Evolutionary conservation across 2,888 invertebrate genomes (phyloP).

Genomic region (Drosophila flavopinicola): DNA sequence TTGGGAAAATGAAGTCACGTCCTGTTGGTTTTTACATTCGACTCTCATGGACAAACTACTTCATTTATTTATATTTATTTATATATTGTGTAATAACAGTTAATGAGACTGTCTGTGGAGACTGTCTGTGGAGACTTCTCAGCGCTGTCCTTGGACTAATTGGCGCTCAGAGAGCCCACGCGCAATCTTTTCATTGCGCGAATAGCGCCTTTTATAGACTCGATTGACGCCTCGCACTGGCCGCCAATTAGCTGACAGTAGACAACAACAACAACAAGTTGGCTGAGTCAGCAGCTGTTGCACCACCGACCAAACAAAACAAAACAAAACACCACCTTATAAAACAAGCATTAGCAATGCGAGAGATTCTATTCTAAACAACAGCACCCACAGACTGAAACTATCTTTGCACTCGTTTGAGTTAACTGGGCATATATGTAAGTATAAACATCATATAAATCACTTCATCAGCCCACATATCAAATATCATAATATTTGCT

Average conservation of each 20-base stretch:
- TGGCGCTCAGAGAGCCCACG: constrained; percentile 43
- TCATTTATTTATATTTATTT: no score
- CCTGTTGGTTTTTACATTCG: no score
- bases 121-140: not conserved
- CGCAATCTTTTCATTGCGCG: constrained; percentile 24
- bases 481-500: no score
- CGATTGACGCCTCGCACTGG: constrained; percentile 51
- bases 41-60: no score
- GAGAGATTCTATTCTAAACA: not conserved
- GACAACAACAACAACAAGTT: constrained; percentile 34
- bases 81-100: not conserved
- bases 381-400: constrained; percentile 4
- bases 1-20: no score
- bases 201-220: constrained; percentile 61
- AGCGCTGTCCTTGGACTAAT: constrained; percentile 55
- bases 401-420: not conserved
- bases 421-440: not conserved
- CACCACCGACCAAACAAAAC: not conserved
- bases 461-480: constrained; percentile 8
- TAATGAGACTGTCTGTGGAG: no score
- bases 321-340: no score
- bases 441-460: no score
- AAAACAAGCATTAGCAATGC: not conserved
- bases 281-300: constrained; percentile 28
- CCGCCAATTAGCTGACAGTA: constrained; percentile 58